Base-by-base conservation (phyloP, 1,140 invertebrate genomes). In the Lordiphosa clarofinis region DNA sequence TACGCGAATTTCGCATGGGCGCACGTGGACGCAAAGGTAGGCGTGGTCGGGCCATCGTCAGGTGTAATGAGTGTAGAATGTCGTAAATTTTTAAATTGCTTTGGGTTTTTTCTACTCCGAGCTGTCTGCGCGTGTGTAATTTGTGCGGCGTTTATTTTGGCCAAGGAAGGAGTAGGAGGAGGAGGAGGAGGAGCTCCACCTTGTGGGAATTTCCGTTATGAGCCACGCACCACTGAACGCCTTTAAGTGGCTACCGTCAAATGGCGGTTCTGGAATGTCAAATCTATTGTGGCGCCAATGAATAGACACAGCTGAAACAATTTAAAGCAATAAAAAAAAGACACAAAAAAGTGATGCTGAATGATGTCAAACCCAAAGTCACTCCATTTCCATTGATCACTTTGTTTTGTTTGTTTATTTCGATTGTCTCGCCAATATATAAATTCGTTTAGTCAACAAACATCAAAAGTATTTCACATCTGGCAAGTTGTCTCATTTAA, bases 51-150 rank as follows among this genome's bases (percentile, higher is more conserved):
- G 36, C 13, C 50, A 37, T 56, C 62, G 72, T 81, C 72, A 84
- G 76, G 78, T 82, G 76, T 84, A 82, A 82, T 82, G 76, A 76
- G 67, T 82, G 72, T 72, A 62, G 76, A 82, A 84, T 82, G 76
- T 82, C 76, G 76, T 82, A 82, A 76, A 84, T 82, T 82, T 81
- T 82, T 44, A 84, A 82, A 82, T 82, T 82, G 59, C 76, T 72
- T 82, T 59, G 33, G 39, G 47, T 74, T 60, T 72, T 67, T 40
- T 61, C 39, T 59, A 53, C 24, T 28, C 4, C 6, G 24, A 28
- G 57, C 66, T 75, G 65, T 79, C 71, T 82, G 40, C 56, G 56
- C 56, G 58, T 59, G 60, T 67, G 56, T 75, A 81, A 81, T 82
- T 81, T 81, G 61, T 72, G 58, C 39, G 48, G 28, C 47, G 33